Percentiles rank a stretch among this genome's conserved stretches.
phyloP scores from a whole-genome alignment of 2,113 vertebrate genomes.

The Scalopus aquaticus region DNA sequence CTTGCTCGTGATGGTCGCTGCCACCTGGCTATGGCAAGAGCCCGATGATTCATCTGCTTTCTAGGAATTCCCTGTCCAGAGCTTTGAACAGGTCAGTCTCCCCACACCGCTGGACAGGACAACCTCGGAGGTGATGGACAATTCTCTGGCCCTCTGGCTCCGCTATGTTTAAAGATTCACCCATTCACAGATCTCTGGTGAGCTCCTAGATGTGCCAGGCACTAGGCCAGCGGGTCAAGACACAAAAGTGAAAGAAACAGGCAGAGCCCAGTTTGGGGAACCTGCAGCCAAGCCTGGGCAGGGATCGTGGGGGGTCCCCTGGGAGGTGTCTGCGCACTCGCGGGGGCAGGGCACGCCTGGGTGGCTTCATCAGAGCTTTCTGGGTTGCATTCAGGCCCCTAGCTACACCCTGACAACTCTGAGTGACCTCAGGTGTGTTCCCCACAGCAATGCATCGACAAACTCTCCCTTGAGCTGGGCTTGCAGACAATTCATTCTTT shows the following conservation, averaged over 20 bases:
- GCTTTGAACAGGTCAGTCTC: not conserved
- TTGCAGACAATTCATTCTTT: slow-evolving; percentile 44
- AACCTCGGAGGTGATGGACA: too few relatives aligned
- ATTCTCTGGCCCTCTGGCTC: not conserved
- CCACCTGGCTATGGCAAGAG: not conserved
- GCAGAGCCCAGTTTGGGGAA: not conserved
- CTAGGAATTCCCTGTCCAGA: slow-evolving; percentile 55
- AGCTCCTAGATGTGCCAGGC: not conserved
- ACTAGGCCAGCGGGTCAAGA: not conserved
- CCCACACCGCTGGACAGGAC: not conserved
- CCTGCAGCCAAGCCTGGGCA: not conserved
- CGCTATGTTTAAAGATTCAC: not conserved
- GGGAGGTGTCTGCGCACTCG: not conserved
- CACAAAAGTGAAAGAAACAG: not conserved
- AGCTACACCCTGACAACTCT: slow-evolving; percentile 50
- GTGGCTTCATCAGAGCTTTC: not conserved
- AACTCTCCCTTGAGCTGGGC: slow-evolving; percentile 53
- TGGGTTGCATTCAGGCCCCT: not conserved
- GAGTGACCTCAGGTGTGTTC: slow-evolving; percentile 44
- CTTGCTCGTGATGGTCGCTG: not conserved
- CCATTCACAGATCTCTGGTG: not conserved
- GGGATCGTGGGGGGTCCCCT: not conserved
- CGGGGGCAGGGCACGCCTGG: not conserved
- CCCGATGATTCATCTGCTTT: slow-evolving; percentile 49
- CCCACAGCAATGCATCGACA: slow-evolving; percentile 4